Base-by-base conservation (phyloP, 2,888 invertebrate species). In the Protula sp. region DNA sequence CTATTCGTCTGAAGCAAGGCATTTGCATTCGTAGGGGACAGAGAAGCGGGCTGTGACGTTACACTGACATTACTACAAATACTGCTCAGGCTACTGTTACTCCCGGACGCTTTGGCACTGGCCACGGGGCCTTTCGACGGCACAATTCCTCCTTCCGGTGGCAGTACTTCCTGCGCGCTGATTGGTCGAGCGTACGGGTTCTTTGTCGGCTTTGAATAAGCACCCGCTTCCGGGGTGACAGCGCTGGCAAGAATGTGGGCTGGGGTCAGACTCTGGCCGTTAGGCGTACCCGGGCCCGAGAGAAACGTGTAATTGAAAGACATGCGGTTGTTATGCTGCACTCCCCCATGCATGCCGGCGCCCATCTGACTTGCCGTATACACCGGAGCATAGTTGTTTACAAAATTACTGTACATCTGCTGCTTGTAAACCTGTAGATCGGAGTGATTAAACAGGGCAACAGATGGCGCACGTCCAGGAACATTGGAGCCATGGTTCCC, bases 151-250 rank as follows among this genome's bases (percentile, higher is more conserved):
- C 19, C 19, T 5, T 22, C 24, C 5, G 50, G 24, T 22, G 50
- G 50, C 24, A 22, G 14, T 9, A 50, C 24, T 5, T 50, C 50
- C 24, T 19, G 14, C 4, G 50, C 50, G 24, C 50, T 50, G 50
- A 50, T 9, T 24, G 50, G 50, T 50, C 50, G 50, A 22, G 50
- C 50, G 24, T 50, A 50, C 14, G 50, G 50, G 24, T 50, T 50
- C 24, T 50, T 50, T 19, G 38, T 14, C 9, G 38, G 38, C 38
- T 19, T 19, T 38, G n/a, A n/a, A n/a, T 38, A 14, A 14, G 19
- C 38, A 14, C 38, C 38, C 38, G 19, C 38, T 38, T 38, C 9
- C 9, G 9, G 9, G 38, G 9, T 38, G 38, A 14, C 9, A 19
- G 9, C 9, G 38, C 9, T 19, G 19, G 9, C 38, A 38, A 38